phyloP scores from a whole-genome alignment of 2,888 invertebrate genomes.

The Erebia palarica region DNA sequence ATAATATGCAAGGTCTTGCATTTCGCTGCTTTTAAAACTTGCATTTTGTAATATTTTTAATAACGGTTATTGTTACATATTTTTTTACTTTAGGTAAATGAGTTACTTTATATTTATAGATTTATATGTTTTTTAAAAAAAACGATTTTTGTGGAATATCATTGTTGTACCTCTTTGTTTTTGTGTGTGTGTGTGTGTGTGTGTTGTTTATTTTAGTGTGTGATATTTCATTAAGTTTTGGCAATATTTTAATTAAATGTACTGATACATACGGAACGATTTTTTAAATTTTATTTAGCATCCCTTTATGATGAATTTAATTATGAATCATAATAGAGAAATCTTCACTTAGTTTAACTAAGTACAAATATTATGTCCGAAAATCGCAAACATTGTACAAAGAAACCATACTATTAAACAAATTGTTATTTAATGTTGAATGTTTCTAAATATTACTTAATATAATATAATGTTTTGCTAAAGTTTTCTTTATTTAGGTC shows the following conservation, averaged over 20 bases:
- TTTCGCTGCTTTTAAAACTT: not conserved
- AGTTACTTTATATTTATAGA: too few relatives aligned
- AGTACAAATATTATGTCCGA: not conserved
- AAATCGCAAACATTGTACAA: conserved; percentile 29
- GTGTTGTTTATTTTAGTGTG: not conserved
- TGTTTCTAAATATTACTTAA: conserved; percentile 29
- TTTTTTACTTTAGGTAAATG: too few relatives aligned
- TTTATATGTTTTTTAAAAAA: too few relatives aligned
- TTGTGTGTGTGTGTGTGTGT: not conserved
- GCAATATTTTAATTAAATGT: not conserved
- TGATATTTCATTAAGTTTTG: not conserved
- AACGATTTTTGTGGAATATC: not conserved
- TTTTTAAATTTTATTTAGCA: not conserved
- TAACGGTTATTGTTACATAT: too few relatives aligned
- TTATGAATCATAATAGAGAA: not conserved
- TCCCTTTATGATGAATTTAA: not conserved
- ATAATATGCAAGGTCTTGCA: not conserved
- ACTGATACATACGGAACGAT: not conserved
- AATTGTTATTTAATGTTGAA: conserved; percentile 20
- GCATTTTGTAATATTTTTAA: not conserved
- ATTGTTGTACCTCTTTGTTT: not conserved
- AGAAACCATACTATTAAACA: conserved; percentile 17
- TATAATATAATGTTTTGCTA: conserved; percentile 41
- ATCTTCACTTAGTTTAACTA: not conserved
- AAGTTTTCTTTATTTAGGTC: conserved; percentile 71